Base-by-base conservation (phyloP, 2,797 vertebrate species). In the Myotis findleyi region DNA sequence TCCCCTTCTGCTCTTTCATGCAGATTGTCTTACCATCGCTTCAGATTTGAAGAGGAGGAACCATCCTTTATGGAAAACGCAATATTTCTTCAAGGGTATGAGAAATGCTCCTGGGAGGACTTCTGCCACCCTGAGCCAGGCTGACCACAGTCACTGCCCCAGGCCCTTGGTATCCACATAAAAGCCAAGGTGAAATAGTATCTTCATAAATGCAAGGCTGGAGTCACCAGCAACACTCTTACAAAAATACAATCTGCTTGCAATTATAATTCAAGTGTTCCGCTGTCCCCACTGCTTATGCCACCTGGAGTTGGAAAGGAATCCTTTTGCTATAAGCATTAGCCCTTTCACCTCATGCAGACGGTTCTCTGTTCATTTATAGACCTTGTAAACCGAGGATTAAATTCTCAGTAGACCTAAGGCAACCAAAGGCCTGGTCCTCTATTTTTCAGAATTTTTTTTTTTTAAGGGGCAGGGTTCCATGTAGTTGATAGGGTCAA, bases 31-130 rank as follows among this genome's bases (percentile, higher is more conserved):
- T 93, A 87, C 18, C 16, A 27, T 69, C 25, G 68, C 62, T 96
- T 95, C 66, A 69, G 16, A 83, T 87, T 95, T 94, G n/a, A 91
- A 92, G 92, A 49, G 10, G 30, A 92, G 47, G 27, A 20, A 51
- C 23, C 27, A 72, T 17, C 20, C 36, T 76, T 91, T 83, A 82
- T 59, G 33, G 59, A 76, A 93, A 95, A 89, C 91, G 27, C 33
- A 93, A 0, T 64, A 51, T 80, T 93, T 85, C 41, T 72, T 64
- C 49, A 73, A 81, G 30, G 80, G 76, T 81, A 27, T 81, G 41
- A 79, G 64, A 90, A 66, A 53, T 55, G 4, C 66, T 47, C 80
- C 57, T 88, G 76, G 86, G 41, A 68, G 17, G 59, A 76, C 49
- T 66, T 77, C 18, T 71, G 30, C 49, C 33, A 38, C 3, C 8